Evolutionary conservation across 2,888 invertebrate genomes (phyloP).

Genomic region (Oxyscelio sp.): DNA sequence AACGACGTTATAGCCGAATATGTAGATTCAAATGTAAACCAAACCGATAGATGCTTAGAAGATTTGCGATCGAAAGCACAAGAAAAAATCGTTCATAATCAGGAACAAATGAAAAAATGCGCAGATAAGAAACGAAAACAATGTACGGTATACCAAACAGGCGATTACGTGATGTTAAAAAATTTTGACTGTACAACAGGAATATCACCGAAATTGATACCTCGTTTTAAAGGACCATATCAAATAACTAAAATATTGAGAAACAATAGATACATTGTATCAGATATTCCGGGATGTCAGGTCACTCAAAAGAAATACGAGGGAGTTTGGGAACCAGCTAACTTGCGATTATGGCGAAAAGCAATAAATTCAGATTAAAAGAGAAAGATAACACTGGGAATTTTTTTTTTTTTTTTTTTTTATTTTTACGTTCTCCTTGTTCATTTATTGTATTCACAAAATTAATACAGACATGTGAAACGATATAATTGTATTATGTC

Average conservation of each 20-base stretch:
- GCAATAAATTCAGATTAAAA: conserved; percentile 1
- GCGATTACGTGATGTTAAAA: conserved; percentile 62
- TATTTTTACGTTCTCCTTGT: not conserved
- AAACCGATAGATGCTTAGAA: not conserved
- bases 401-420: conserved; percentile 5
- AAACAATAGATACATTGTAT: conserved; percentile 73
- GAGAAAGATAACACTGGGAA: too few relatives aligned
- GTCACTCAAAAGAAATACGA: conserved; percentile 63
- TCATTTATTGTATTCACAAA: too few relatives aligned
- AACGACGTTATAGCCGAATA: not conserved
- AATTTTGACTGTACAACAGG: conserved; percentile 51
- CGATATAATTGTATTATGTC: conserved; percentile 15
- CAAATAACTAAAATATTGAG: conserved; percentile 65
- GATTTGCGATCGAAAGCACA: not conserved
- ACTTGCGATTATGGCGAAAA: conserved; percentile 69
- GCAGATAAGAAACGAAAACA: conserved; percentile 38
- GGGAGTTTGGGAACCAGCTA: conserved; percentile 71
- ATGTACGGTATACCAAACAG: conserved; percentile 31
- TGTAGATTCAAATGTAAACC: not conserved
- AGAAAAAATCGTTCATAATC: not conserved
- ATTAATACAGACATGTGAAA: too few relatives aligned
- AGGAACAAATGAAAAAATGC: conserved; percentile 1
- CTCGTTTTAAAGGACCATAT: conserved; percentile 75
- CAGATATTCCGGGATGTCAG: conserved; percentile 68
- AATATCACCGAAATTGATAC: conserved; percentile 71